These are phyloP conservation scores for Axis porcinus DNA, from an alignment of 2,113 vertebrate genomes.

Conservation along the genomic window DNA sequence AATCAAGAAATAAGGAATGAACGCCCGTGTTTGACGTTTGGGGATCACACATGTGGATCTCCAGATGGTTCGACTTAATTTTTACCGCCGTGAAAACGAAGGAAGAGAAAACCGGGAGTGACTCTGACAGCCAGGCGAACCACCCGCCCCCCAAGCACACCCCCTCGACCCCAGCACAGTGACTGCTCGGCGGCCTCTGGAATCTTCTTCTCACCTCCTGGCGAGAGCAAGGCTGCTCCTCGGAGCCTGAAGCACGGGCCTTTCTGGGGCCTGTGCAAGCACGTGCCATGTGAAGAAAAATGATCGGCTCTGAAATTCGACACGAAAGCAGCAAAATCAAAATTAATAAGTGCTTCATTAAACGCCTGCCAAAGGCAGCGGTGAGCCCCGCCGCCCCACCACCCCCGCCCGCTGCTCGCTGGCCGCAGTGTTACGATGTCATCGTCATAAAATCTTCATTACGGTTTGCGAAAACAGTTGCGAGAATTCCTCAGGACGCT, in stretches of 20 bases:
- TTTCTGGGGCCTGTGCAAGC: background rate
- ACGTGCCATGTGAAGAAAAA: rapidly evolving
- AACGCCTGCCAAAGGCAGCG: background rate
- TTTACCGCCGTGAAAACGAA: conserved; percentile 6
- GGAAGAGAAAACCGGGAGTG: background rate
- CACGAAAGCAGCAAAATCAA: conserved; percentile 43
- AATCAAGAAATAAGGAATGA: conserved; percentile 68
- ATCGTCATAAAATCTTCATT: conserved; percentile 26
- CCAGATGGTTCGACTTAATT: conserved; percentile 56
- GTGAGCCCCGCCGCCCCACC: background rate
- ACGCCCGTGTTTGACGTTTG: conserved; percentile 7
- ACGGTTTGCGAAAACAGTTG: background rate
- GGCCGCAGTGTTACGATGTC: background rate
- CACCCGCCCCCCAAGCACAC: background rate
- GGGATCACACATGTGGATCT: conserved; percentile 36
- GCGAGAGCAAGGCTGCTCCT: background rate
- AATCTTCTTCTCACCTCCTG: background rate
- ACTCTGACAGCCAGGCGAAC: background rate
- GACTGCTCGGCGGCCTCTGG: background rate
- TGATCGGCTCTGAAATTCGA: background rate
- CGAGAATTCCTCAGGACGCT: background rate
- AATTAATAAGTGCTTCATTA: conserved; percentile 63
- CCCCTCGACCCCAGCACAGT: background rate
- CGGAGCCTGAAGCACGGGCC: rapidly evolving
- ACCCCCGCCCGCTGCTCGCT: rapidly evolving